A percentile compares a stretch with the other conserved stretches of the same genome.
Conservation (phyloP, 2,888 invertebrate species). For the Tipula lateralis region DNA sequence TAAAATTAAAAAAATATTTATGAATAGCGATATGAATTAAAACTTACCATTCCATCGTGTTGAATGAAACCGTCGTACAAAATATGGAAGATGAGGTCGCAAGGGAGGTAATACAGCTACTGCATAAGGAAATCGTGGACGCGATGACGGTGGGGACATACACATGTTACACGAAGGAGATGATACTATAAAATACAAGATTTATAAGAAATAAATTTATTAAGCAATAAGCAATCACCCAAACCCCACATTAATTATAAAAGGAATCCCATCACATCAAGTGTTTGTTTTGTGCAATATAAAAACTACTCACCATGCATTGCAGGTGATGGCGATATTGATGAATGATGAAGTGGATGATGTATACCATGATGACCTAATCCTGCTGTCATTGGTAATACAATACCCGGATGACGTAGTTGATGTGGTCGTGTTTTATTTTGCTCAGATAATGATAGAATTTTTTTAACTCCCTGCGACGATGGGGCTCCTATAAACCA, state of each 20-base stretch:
- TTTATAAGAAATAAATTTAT: not conserved
- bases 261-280: not conserved
- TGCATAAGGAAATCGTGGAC: constrained; percentile 41
- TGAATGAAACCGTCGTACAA: constrained; percentile 31
- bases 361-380: constrained; percentile 37
- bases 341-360: constrained; percentile 37
- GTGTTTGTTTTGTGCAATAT: constrained; percentile 19
- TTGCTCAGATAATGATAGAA: constrained; percentile 84
- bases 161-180: constrained; percentile 16
- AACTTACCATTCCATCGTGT: constrained; percentile 32
- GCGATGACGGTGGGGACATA: constrained; percentile 29
- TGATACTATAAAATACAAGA: constrained; percentile 12
- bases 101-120: constrained; percentile 60
- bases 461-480: constrained; percentile 93
- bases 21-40: not conserved
- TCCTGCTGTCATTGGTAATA: constrained; percentile 57
- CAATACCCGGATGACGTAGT: constrained; percentile 59
- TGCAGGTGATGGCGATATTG: constrained; percentile 46
- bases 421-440: constrained; percentile 85
- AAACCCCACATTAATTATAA: not conserved
- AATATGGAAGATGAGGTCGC: constrained; percentile 38
- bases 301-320: constrained; percentile 50
- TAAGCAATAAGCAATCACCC: not conserved
- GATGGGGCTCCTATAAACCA: constrained; percentile 70
- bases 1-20: no score